Evolutionary conservation across 1,140 invertebrate species (phyloP), one percentile per base, ranked within the genome.

Genomic region (Zaprionus capensis): DNA sequence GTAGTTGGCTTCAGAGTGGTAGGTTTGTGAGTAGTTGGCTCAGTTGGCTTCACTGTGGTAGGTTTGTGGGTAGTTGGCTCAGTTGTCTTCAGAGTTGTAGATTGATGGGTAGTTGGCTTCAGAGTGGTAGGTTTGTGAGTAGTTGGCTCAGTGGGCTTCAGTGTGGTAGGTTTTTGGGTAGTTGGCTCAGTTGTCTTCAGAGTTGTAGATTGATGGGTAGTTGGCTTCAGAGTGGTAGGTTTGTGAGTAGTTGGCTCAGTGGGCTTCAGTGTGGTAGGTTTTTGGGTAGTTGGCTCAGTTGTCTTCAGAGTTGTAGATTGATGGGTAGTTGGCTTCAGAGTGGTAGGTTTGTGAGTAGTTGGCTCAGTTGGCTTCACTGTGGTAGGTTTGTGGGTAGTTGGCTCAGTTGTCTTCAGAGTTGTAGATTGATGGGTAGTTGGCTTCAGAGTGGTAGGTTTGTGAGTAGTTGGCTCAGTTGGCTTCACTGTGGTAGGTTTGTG

Each of bases 1-100:
- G 56, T 59, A 7, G 55, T 63, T 2, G 56, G 53, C 2, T 67
- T 61, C 0, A 5, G 6, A 36, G 73, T 78, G 7, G 66, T 67
- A 0, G 34, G 5, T 58, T 65, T 28, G 6, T 49, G 12, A 2
- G 65, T 58, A 0, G 46, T 22, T 12, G 41, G 2, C 2, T 44
- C n/a, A n/a, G n/a, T n/a, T n/a, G 57, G 36, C 2, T 59, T 41
- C 0, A 7, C 1, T 1, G 57, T 59, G 5, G 11, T 41, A 3
- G 36, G 14, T 3, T 59, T 15, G 2, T 36, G 12, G 1, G 57
- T 69, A 6, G 38, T 53, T 31, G 55, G 24, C 31, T 36, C 41
- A 2, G 41, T 17, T 5, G 46, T 20, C 11, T 51, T 41, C 15
- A 36, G 0, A 0, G 49, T 58, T 20, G 31, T 38, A 1, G 56